Evolutionary conservation across 2,113 vertebrate species (phyloP), one percentile per base, ranked within the genome.

Genomic region (Cryptoleucopteryx plumbea): DNA sequence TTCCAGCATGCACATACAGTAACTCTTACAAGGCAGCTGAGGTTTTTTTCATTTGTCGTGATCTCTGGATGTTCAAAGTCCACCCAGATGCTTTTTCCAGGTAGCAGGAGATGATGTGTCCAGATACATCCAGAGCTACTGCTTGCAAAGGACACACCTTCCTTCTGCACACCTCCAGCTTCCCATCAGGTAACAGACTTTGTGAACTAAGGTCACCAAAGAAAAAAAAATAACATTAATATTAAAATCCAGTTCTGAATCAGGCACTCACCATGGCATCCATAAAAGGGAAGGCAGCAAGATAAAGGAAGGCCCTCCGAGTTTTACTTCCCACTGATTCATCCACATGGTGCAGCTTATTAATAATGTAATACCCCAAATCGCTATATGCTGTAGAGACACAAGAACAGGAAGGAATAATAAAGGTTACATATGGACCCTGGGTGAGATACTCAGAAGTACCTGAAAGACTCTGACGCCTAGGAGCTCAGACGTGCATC

Each of bases 271-370:
- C 99, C 99, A 99, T 99, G 4, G 99, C 99, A 95, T 99, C 99
- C 98, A 99, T 98, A 78, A 99, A 98, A 56, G 99, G 99, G 96
- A 99, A 99, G 55, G 99, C 98, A 85, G 99, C 99, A 68, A 99
- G 98, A 95, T 99, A 99, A 31, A 99, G 98, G 97, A 99, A 99
- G 34, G 99, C 99, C 97, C 98, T 99, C 93, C 99, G 98, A 1
- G 99, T 99, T 98, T 99, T 99, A 95, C 82, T 98, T 84, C 99
- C 99, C 97, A 99, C 99, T 1, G 99, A 99, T 45, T 99, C 99
- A 58, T 99, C 99, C 98, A 99, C 99, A 88, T 99, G 99, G 98
- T 99, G 99, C 93, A 99, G 98, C 92, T 99, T 99, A 96, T 99
- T 99, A 97, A 99, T 99, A 90, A 99, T 99, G 97, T 99, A 99